Evolutionary conservation across 2,797 vertebrate species (phyloP).

Genomic region (Anolis apletophallus): DNA sequence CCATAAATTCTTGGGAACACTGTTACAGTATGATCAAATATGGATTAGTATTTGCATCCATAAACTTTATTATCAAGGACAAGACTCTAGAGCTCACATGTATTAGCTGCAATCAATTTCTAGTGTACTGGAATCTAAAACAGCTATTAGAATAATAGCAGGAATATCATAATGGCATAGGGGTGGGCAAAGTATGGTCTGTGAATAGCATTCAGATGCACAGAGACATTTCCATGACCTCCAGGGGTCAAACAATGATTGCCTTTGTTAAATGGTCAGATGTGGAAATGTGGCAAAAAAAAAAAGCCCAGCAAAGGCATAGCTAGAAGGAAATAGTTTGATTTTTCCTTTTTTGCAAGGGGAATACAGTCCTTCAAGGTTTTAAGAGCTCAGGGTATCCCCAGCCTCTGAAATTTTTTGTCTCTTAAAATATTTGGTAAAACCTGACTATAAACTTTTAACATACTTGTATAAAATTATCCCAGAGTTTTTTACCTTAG

Average conservation of each 20-base stretch:
- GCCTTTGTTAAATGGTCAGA: too few species aligned
- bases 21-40: not conserved
- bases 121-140: not conserved
- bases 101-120: not conserved
- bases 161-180: not conserved
- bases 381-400: too few species aligned
- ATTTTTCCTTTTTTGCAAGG: too few species aligned
- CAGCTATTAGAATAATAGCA: not conserved
- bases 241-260: too few species aligned
- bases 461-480: not conserved
- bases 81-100: not conserved
- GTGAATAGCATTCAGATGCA: not conserved
- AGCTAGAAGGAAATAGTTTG: too few species aligned
- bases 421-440: too few species aligned
- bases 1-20: not conserved
- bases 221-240: not conserved
- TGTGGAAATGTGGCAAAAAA: too few species aligned
- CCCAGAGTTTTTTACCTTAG: not conserved
- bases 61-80: not conserved
- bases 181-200: not conserved
- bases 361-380: too few species aligned
- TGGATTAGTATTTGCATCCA: not conserved
- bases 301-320: too few species aligned
- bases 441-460: not conserved
- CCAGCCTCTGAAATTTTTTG: too few species aligned